Conservation (phyloP, 2,797 vertebrate species). For the Manis crassicaudata region DNA sequence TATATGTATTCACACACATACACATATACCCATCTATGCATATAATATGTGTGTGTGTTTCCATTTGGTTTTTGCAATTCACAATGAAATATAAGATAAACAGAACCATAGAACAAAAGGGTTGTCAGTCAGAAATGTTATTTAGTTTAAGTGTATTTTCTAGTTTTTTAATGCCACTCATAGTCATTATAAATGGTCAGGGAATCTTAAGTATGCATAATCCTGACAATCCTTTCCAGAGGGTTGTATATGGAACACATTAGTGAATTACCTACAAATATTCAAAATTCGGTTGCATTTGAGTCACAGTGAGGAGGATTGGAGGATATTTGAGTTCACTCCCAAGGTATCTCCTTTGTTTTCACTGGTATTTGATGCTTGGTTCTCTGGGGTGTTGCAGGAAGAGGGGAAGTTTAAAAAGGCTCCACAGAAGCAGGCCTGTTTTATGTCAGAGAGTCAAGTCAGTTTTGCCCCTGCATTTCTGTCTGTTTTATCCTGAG, state of each 20-base stretch:
- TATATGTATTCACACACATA: neutral
- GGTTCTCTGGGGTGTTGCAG: neutral
- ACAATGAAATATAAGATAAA: slow-evolving; percentile 16
- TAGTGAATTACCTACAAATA: slow-evolving; percentile 38
- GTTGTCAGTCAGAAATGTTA: neutral
- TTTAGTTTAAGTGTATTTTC: neutral
- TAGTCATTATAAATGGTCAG: slow-evolving; percentile 18
- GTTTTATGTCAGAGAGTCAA: slow-evolving; percentile 48
- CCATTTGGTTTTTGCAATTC: neutral
- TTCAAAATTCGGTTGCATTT: neutral
- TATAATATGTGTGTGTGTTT: neutral
- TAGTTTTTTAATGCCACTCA: neutral
- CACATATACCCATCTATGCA: neutral
- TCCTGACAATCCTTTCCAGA: neutral
- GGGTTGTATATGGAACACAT: neutral
- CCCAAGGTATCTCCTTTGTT: slow-evolving; percentile 27
- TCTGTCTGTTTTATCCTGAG: slow-evolving; percentile 53
- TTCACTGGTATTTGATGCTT: slow-evolving; percentile 57
- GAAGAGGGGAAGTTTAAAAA: slow-evolving; percentile 54
- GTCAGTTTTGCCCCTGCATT: slow-evolving; percentile 5
- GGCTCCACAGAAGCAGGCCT: slow-evolving; percentile 31
- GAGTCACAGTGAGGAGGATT: slow-evolving; percentile 2
- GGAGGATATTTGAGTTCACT: neutral
- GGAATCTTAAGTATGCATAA: neutral
- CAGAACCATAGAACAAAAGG: neutral